Conservation (phyloP, 2,888 invertebrate species). For the Spilosoma lubricipeda region DNA sequence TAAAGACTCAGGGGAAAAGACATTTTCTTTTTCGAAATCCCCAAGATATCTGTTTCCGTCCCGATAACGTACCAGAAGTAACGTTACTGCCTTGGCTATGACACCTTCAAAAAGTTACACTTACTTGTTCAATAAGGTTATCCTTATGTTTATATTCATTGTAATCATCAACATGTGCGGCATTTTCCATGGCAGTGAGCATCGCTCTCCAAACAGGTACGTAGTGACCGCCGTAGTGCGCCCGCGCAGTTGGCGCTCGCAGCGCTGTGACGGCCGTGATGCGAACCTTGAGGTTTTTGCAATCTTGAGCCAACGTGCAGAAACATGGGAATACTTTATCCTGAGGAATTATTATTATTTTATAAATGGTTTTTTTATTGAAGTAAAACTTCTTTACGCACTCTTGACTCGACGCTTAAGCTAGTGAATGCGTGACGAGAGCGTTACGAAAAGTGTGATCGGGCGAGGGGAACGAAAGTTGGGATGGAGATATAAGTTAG, state of each 20-base stretch:
- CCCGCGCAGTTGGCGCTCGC: slow-evolving; percentile 86
- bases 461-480: no score
- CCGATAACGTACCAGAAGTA: not conserved
- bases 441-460: no score
- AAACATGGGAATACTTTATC: slow-evolving; percentile 88
- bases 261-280: slow-evolving; percentile 94
- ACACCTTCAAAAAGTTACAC: not conserved
- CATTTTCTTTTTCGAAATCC: no score
- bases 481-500: no score
- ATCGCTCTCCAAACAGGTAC: slow-evolving; percentile 89
- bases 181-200: slow-evolving; percentile 91
- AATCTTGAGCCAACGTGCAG: slow-evolving; percentile 89
- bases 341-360: slow-evolving; percentile 66
- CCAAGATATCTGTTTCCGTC: not conserved
- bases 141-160: slow-evolving; percentile 95
- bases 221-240: slow-evolving; percentile 88
- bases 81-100: not conserved
- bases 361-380: no score
- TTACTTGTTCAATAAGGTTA: slow-evolving; percentile 93
- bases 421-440: no score
- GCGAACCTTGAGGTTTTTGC: slow-evolving; percentile 95
- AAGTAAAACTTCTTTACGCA: no score
- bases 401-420: no score
- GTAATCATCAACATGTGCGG: slow-evolving; percentile 92
- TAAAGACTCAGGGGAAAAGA: no score